phyloP scores from a whole-genome alignment of 2,113 vertebrate genomes.

The Peromyscus maniculatus region DNA sequence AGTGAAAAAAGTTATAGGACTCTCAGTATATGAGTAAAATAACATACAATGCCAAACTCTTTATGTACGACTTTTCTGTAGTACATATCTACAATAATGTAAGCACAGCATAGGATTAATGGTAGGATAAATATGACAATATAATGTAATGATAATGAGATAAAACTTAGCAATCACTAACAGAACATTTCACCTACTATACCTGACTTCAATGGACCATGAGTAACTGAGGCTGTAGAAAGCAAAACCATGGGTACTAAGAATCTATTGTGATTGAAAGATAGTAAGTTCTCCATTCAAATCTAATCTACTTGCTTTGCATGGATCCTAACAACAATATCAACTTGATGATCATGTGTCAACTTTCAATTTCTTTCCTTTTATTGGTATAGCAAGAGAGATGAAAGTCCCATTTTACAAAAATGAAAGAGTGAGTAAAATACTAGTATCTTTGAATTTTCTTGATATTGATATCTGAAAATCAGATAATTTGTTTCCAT shows the following conservation, averaged over 20 bases:
- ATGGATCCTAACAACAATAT: background rate
- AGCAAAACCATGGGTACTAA: background rate
- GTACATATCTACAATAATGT: background rate
- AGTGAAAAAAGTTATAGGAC: background rate
- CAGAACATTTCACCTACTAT: background rate
- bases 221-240: background rate
- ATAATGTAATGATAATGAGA: background rate
- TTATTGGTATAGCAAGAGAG: background rate
- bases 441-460: background rate
- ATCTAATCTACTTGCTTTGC: background rate
- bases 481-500: background rate
- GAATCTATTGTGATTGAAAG: too few relatives aligned
- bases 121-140: background rate
- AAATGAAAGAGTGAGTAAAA: background rate
- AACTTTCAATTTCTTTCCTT: background rate
- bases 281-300: background rate
- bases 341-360: background rate
- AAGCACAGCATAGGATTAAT: background rate
- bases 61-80: background rate
- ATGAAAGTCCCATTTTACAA: background rate
- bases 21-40: background rate
- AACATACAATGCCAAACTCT: background rate
- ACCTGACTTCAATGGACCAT: background rate
- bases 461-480: background rate
- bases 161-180: background rate